A percentile compares a stretch with the other conserved stretches of the same genome.
Conservation (phyloP, 2,888 invertebrate genomes). For the Drosophila acutilabella region DNA sequence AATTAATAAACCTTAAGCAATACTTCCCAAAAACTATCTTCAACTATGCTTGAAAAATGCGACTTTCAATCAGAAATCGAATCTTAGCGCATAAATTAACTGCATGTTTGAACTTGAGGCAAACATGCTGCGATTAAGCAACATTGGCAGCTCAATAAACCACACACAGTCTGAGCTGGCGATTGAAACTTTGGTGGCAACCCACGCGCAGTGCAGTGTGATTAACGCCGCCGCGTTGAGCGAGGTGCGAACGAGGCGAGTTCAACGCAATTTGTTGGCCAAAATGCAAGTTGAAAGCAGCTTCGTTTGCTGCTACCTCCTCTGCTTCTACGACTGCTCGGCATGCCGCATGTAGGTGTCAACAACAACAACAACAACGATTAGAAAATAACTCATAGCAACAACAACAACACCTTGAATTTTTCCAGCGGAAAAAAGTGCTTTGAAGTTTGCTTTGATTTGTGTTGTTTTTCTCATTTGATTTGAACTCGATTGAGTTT, state of each 20-base stretch:
- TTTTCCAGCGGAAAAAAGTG: constrained; percentile 57
- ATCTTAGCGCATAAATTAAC: constrained; percentile 24
- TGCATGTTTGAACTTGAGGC: constrained; percentile 35
- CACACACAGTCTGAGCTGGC: constrained; percentile 30
- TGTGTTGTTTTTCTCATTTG: constrained; percentile 24
- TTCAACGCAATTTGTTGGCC: constrained; percentile 57
- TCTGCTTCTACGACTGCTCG: neutral
- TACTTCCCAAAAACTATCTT: neutral
- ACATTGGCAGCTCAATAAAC: constrained; percentile 4
- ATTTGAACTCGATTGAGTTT: constrained; percentile 38
- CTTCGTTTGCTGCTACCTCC: neutral
- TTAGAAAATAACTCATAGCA: constrained; percentile 1
- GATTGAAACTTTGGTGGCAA: constrained; percentile 55
- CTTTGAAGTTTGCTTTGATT: constrained; percentile 65
- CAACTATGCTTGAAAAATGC: neutral
- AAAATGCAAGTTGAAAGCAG: constrained; percentile 47
- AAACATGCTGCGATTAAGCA: constrained; percentile 17
- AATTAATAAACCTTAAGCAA: neutral
- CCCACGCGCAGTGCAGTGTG: constrained; percentile 55
- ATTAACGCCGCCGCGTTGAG: constrained; percentile 42
- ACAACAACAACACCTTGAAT: constrained; percentile 32
- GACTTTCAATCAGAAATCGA: constrained; percentile 16
- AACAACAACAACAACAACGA: constrained; percentile 48
- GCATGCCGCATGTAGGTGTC: constrained; percentile 69
- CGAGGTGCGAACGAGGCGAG: constrained; percentile 63